A percentile compares a stretch with the other conserved stretches of the same genome.
Evolutionary conservation across 1,140 invertebrate genomes (phyloP).

Genomic region (Conus ventricosus): DNA sequence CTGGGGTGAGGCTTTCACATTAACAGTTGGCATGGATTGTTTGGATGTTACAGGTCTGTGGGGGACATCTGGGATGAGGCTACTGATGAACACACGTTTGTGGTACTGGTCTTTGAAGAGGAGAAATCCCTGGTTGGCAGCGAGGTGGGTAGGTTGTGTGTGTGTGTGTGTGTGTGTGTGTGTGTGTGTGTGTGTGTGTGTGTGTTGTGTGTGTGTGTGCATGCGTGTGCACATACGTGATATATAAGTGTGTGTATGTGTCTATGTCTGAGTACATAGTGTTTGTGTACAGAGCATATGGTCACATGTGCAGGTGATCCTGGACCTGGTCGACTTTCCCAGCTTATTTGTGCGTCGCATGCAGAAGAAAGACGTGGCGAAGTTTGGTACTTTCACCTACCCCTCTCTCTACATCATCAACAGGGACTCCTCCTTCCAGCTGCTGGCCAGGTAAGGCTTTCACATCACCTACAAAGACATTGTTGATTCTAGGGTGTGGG

Average conservation of each 20-base stretch:
- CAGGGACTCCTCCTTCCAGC: conserved; percentile 59
- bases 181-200: neutral
- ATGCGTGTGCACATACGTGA: neutral
- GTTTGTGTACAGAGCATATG: neutral
- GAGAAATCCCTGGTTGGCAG: conserved; percentile 56
- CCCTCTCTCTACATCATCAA: conserved; percentile 65
- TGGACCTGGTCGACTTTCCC: conserved; percentile 55
- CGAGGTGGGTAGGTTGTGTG: conserved; percentile 51
- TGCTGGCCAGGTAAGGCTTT: conserved; percentile 59
- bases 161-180: neutral
- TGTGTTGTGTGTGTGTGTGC: neutral
- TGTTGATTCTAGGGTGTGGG: neutral
- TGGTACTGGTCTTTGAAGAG: conserved; percentile 67
- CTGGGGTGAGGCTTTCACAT: too few relatives aligned
- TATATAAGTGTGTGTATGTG: neutral
- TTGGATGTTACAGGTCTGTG: conserved; percentile 48
- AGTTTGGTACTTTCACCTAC: conserved; percentile 64
- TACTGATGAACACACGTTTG: conserved; percentile 54
- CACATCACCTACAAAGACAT: neutral
- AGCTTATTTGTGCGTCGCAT: conserved; percentile 59
- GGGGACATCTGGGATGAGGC: conserved; percentile 66
- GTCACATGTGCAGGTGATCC: conserved; percentile 57
- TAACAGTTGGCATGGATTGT: too few relatives aligned
- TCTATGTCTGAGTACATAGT: neutral
- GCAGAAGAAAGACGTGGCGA: conserved; percentile 55